Base-by-base conservation (phyloP, 2,888 invertebrate species). In the Ochlodes sylvanus region DNA sequence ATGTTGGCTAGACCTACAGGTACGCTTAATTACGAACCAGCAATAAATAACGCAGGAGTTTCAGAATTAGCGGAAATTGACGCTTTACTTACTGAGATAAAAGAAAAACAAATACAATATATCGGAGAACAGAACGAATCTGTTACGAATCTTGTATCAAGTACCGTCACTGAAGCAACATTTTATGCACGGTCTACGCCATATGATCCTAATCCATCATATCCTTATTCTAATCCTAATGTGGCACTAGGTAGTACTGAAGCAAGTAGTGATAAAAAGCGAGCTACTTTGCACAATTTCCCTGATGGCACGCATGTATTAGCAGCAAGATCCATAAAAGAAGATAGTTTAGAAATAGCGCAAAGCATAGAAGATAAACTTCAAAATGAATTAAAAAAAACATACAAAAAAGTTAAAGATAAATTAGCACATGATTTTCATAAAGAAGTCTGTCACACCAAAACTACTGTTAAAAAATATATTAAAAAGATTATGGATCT, bases 61-160 rank as follows among this genome's bases (percentile, higher is more conserved):
- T 74, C 14, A 17, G 80, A 77, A 0, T 85, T 86, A 9, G 82
- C 79, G 2, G 78, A 83, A 69, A 79, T 90, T 57, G 89, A 90
- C 76, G 72, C 70, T 17, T 65, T 89, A 52, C 76, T 90, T 0
- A 80, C 84, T 67, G 77, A 82, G 68, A 83, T 88, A 14, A 89
- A 89, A 77, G 69, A 75, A 15, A 84, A 79, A 72, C 82, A 84
- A 2, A 71, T 83, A 27, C 70, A 82, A 68, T 81, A 77, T 70
- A 73, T 84, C 12, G 63, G 76, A 9, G 77, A 78, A 64, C 80
- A 84, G 58, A 79, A 68, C 27, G 81, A 83, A n/a, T 68, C 74
- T 7, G 41, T 84, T 0, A 72, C 76, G 4, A 78, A 79, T 27
- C 69, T 86, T 6, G 78, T 85, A 56, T 75, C 77, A 7, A 86